Conservation (phyloP, 2,113 vertebrate genomes). For the Cheilinus undulatus region DNA sequence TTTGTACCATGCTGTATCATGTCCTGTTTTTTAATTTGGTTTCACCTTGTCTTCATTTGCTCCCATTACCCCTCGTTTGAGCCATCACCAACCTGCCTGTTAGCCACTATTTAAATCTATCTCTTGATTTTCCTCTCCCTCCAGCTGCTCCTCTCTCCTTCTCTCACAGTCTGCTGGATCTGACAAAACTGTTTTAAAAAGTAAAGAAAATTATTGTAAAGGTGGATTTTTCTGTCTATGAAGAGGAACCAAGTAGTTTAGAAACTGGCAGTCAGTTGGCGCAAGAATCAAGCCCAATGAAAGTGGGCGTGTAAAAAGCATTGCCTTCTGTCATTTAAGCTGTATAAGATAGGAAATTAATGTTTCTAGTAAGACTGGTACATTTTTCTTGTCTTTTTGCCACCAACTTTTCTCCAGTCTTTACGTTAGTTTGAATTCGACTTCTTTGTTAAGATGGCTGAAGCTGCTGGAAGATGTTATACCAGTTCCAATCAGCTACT, state of each 20-base stretch:
- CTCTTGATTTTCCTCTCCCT: constrained; percentile 24
- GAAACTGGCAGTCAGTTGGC: background rate
- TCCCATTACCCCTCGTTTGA: constrained; percentile 29
- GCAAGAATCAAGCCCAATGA: background rate
- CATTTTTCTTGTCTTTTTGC: too few relatives aligned
- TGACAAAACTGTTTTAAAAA: background rate
- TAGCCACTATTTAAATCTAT: constrained; percentile 13
- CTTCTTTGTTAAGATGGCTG: too few relatives aligned
- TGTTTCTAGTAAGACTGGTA: background rate
- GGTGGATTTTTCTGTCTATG: too few relatives aligned
- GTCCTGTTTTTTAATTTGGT: constrained; percentile 39
- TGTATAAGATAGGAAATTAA: too few relatives aligned
- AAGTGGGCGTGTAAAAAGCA: background rate
- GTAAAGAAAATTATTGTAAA: too few relatives aligned
- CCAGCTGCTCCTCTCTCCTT: constrained; percentile 26
- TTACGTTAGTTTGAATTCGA: too few relatives aligned
- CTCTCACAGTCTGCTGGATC: background rate
- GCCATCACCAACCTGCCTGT: constrained; percentile 29
- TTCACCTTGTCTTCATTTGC: constrained; percentile 52
- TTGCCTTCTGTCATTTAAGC: background rate
- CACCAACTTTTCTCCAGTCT: too few relatives aligned
- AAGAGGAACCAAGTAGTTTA: too few relatives aligned
- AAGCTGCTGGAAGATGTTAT: too few relatives aligned
- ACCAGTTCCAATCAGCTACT: too few relatives aligned
- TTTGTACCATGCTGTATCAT: constrained; percentile 20